These are phyloP conservation scores for Cataglyphis hispanica DNA, from an alignment of 1,140 invertebrate species.

Conservation along the genomic window DNA sequence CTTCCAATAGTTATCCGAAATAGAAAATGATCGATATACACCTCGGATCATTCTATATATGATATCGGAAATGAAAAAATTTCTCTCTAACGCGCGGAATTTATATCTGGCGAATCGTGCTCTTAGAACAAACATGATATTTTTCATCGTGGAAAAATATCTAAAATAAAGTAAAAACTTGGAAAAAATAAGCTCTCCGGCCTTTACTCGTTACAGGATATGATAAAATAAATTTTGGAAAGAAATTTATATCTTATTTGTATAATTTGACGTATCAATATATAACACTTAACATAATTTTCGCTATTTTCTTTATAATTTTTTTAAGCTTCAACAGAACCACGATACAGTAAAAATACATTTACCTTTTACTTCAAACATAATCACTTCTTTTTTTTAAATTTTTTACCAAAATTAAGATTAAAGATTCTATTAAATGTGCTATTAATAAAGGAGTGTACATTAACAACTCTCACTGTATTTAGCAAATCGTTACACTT, in stretches of 20 bases:
- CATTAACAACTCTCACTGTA: slow-evolving; percentile 7
- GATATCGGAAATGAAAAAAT: background rate
- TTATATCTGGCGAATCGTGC: no score
- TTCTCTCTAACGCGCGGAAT: background rate
- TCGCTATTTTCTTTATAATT: background rate
- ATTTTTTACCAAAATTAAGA: background rate
- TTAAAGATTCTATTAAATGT: background rate
- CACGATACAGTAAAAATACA: background rate
- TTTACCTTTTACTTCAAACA: background rate
- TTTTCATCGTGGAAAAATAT: background rate
- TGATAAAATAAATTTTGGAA: slow-evolving; percentile 13
- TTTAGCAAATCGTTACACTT: slow-evolving; percentile 8
- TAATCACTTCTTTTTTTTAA: background rate
- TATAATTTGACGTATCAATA: background rate
- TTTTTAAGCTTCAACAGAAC: background rate
- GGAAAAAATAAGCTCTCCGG: background rate
- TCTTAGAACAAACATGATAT: background rate
- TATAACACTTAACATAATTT: slow-evolving; percentile 7
- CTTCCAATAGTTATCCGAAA: background rate
- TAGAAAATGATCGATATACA: background rate
- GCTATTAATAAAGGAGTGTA: background rate
- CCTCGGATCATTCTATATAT: background rate
- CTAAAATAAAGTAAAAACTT: background rate
- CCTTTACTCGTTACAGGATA: slow-evolving; percentile 23
- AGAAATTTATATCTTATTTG: background rate